Evolutionary conservation across 35 echinoderm and acorn worm species (phyloP), one percentile per base, ranked within the genome.

Genomic region (Amphiura filiformis): DNA sequence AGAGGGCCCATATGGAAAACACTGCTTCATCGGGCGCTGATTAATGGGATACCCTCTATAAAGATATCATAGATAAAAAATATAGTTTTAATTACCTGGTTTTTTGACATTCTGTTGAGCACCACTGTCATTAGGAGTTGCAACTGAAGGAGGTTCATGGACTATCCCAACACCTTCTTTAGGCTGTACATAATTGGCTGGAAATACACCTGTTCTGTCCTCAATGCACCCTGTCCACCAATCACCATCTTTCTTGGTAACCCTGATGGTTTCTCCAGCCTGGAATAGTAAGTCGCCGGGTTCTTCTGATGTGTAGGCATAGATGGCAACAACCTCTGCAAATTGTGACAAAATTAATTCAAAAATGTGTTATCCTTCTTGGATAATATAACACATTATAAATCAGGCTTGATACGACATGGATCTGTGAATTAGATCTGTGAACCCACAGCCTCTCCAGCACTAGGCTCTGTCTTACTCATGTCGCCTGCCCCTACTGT

Each of bases 151-250:
- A 70, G 61, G 11, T 30, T 70, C 61, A 3, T 11, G 61, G 15
- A 70, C 26, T 22, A 17, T 44, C 17, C 36, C 30, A 2, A 78
- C 87, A 12, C 76, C 76, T 33, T 90, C 80, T 36, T 79, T 87
- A 36, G 80, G 39, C 88, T 91, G 89, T 26, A 94, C 89, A 31
- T 89, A 92, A 70, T 94, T 98, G 22, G 92, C 87, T n/a, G 96
- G 96, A 77, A 98, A 98, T 37, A 92, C 87, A 2, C 96, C 96
- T 76, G 88, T 80, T 65, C 93, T 82, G 13, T 94, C 84, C 0
- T 89, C 96, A 33, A 98, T 92, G 49, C 57, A 52, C 20, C 96
- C 96, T 23, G 85, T 98, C 92, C 92, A 98, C 96, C 96, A 98
- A 13, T 98, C 92, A 28, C 96, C 92, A 31, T 98, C 96, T 38